A percentile compares a stretch with the other conserved stretches of the same genome.
phyloP scores from a whole-genome alignment of 2,888 invertebrate genomes.

The Julus scandinavius region DNA sequence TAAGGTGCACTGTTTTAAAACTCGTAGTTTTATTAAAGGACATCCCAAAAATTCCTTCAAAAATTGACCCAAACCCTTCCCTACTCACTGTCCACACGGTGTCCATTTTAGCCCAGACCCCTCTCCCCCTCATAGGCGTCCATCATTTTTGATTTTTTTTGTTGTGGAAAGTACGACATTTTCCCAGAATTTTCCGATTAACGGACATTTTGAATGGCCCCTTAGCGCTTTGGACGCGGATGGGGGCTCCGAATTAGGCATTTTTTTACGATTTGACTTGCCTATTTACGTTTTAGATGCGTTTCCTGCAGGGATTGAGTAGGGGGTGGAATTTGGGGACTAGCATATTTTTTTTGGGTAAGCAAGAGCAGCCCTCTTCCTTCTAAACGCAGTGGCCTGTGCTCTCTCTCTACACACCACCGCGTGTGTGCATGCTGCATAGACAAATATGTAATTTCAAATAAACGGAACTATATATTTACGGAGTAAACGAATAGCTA shows the following conservation, averaged over 20 bases:
- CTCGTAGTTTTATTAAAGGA: too few relatives aligned
- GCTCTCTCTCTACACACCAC: not conserved
- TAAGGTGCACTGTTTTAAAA: not conserved
- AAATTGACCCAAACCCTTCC: too few relatives aligned
- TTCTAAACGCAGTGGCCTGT: not conserved
- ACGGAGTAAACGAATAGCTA: not conserved
- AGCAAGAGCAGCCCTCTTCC: not conserved
- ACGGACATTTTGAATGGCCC: too few relatives aligned
- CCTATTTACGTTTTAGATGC: not conserved
- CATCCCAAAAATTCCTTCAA: too few relatives aligned
- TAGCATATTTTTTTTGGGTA: not conserved
- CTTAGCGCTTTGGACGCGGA: not conserved
- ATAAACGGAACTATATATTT: not conserved
- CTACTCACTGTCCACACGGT: too few relatives aligned
- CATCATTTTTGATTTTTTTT: too few relatives aligned
- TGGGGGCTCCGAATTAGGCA: not conserved
- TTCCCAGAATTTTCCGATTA: too few relatives aligned
- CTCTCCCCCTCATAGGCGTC: too few relatives aligned
- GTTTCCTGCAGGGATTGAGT: not conserved
- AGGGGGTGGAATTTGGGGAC: not conserved
- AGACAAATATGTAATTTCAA: slow-evolving; percentile 14
- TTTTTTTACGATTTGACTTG: slow-evolving; percentile 9
- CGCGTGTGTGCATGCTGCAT: not conserved
- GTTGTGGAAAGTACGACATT: too few relatives aligned
- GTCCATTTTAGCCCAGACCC: too few relatives aligned